Percentiles rank a stretch among this genome's conserved stretches.
Conservation (phyloP, 2,888 invertebrate species). For the Cryptus viduatorius region DNA sequence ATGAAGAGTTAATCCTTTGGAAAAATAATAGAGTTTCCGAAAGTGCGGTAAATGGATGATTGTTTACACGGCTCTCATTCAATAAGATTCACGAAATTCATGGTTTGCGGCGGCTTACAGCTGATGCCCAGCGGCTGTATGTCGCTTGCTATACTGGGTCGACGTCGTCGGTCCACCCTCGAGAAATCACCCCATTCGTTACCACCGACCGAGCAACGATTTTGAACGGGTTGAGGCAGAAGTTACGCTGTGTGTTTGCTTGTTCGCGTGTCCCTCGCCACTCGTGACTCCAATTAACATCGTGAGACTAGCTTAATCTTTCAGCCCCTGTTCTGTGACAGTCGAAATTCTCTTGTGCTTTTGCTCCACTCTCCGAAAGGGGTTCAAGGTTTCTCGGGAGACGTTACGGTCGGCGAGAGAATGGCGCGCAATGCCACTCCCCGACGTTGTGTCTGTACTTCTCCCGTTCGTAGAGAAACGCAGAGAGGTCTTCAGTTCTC, state of each 20-base stretch:
- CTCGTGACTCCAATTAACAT: slow-evolving; percentile 68
- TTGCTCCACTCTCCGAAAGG: slow-evolving; percentile 49
- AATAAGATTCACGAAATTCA: not conserved
- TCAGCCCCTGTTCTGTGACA: slow-evolving; percentile 47
- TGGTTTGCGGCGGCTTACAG: not conserved
- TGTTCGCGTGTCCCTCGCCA: slow-evolving; percentile 41
- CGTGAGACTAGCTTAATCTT: slow-evolving; percentile 61
- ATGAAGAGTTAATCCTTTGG: no score
- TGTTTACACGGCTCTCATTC: not conserved
- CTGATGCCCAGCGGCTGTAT: not conserved
- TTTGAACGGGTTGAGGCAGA: not conserved
- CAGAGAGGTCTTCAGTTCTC: not conserved
- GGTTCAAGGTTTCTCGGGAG: slow-evolving; percentile 49
- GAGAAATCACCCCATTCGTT: slow-evolving; percentile 3
- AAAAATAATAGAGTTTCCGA: no score
- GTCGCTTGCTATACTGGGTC: not conserved
- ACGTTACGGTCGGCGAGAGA: slow-evolving; percentile 22
- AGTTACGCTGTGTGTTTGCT: slow-evolving; percentile 18
- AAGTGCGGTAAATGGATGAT: no score
- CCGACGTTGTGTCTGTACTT: not conserved
- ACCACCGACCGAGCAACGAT: not conserved
- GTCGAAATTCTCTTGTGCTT: slow-evolving; percentile 44
- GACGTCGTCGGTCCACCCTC: not conserved
- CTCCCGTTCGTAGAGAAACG: not conserved
- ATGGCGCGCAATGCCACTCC: not conserved